Evolutionary conservation across 2,888 invertebrate genomes (phyloP).

Genomic region (Drosophila helvetica): DNA sequence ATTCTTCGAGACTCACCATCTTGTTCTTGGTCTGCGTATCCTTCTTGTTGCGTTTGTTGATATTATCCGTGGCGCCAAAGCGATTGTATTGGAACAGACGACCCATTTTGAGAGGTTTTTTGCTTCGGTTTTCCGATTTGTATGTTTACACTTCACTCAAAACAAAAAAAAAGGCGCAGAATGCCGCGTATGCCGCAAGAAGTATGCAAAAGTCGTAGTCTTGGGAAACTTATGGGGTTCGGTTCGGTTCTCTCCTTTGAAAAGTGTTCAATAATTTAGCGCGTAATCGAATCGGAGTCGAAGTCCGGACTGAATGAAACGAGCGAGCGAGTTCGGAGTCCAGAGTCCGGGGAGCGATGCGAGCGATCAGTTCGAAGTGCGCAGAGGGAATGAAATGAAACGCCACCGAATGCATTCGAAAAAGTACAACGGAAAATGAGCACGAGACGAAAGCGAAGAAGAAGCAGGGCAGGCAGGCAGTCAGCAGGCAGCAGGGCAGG

Average conservation of each 20-base stretch:
- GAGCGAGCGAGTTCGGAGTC: conserved; percentile 16
- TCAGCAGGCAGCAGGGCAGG: conserved; percentile 41
- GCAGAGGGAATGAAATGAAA: conserved; percentile 81
- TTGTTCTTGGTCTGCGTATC: conserved; percentile 63
- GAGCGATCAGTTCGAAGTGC: conserved; percentile 82
- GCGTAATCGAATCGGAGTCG: conserved; percentile 31
- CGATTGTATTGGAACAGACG: conserved; percentile 82
- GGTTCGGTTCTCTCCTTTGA: conserved; percentile 24
- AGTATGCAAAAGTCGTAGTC: conserved; percentile 36
- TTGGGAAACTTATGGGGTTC: conserved; percentile 18
- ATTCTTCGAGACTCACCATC: conserved; percentile 64
- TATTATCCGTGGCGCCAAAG: conserved; percentile 70
- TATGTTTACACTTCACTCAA: conserved; percentile 56
- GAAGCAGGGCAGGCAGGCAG: conserved; percentile 47
- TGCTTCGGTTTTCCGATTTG: conserved; percentile 2
- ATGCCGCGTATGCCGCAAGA: conserved; percentile 9
- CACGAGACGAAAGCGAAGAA: conserved; percentile 58
- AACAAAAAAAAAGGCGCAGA: conserved; percentile 44
- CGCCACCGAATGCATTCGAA: conserved; percentile 68
- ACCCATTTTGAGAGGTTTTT: conserved; percentile 69
- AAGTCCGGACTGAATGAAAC: conserved; percentile 15
- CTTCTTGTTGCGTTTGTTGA: conserved; percentile 66
- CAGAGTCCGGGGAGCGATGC: conserved; percentile 51
- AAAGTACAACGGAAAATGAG: conserved; percentile 78
- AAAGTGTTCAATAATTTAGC: conserved; percentile 32